These are phyloP conservation scores for Loriculus beryllinus DNA, from an alignment of 2,797 vertebrate species.

Conservation along the genomic window DNA sequence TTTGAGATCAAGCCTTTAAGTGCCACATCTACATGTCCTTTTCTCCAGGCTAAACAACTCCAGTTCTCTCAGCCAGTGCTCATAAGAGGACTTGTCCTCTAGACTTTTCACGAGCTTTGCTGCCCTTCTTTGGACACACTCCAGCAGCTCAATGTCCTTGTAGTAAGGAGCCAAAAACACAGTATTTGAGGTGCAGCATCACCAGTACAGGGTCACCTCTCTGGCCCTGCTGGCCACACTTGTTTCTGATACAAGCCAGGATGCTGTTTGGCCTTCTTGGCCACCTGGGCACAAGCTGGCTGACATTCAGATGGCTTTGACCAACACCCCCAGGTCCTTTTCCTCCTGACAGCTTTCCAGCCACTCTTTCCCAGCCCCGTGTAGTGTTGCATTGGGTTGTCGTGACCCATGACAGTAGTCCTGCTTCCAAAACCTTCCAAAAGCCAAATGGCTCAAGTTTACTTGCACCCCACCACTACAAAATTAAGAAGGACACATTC, in stretches of 20 bases:
- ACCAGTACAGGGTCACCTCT: neutral
- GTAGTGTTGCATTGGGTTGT: neutral
- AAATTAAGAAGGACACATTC: neutral
- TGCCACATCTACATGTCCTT: neutral
- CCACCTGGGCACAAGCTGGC: neutral
- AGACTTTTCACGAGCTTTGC: neutral
- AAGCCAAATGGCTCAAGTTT: neutral
- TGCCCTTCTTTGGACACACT: neutral
- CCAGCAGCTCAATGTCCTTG: neutral
- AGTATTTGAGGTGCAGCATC: neutral
- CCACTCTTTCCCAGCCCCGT: neutral
- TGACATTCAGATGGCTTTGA: neutral
- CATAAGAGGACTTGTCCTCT: neutral
- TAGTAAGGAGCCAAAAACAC: neutral
- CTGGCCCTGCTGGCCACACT: neutral
- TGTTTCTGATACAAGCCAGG: neutral
- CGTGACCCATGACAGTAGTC: neutral
- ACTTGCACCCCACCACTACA: neutral
- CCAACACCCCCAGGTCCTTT: neutral
- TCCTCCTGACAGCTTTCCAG: neutral
- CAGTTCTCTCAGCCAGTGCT: neutral
- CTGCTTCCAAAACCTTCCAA: neutral
- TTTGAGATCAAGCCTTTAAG: neutral
- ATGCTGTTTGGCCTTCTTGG: neutral
- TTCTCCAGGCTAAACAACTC: neutral